Evolutionary conservation across 2,888 invertebrate species (phyloP).

Genomic region (Homarus gammarus): DNA sequence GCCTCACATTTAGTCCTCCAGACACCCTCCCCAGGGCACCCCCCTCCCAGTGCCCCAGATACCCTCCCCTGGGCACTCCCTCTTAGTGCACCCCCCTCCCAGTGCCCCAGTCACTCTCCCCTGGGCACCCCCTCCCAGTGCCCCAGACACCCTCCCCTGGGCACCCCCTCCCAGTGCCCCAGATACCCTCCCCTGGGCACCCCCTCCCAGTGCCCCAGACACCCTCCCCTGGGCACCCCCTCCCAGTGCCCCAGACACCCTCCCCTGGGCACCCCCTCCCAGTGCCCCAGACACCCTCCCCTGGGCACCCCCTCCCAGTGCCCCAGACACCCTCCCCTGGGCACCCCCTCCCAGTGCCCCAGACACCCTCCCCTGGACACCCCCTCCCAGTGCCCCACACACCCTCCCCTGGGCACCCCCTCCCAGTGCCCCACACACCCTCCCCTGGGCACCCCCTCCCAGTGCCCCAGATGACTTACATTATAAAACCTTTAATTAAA

Average conservation of each 20-base stretch:
- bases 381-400: no score
- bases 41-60: no score
- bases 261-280: background rate
- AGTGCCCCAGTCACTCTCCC: no score
- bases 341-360: background rate
- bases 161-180: no score
- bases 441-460: background rate
- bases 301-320: background rate
- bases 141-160: no score
- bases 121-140: no score
- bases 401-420: background rate
- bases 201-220: no score
- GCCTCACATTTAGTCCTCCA: no score
- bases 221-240: no score
- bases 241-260: background rate
- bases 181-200: background rate
- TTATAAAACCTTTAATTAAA: slow-evolving; percentile 52
- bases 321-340: background rate
- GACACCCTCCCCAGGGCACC: background rate
- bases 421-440: background rate
- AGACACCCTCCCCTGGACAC: background rate
- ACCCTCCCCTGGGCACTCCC: no score
- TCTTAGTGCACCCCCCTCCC: no score
- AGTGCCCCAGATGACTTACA: slow-evolving; percentile 1
- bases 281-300: background rate